Percentiles rank a stretch among this genome's conserved stretches.
Conservation (phyloP, 1,140 invertebrate genomes). For the Trialeurodes vaporariorum region DNA sequence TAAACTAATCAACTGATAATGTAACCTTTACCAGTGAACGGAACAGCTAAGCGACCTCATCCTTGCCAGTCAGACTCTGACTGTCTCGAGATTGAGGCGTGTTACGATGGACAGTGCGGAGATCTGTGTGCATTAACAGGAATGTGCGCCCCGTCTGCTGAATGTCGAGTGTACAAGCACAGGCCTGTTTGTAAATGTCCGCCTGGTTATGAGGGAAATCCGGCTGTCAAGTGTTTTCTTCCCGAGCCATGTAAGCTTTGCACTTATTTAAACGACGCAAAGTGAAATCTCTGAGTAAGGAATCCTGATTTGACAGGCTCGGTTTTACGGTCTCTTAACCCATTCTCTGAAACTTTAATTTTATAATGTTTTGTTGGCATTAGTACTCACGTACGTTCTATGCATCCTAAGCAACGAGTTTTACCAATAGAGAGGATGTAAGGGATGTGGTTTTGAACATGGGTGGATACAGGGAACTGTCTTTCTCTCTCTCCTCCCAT, state of each 20-base stretch:
- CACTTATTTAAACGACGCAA: conserved; percentile 5
- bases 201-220: conserved; percentile 59
- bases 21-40: conserved; percentile 40
- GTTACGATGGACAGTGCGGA: conserved; percentile 57
- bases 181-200: conserved; percentile 64
- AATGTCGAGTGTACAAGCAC: conserved; percentile 58
- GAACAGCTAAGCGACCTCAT: conserved; percentile 48
- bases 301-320: too few species aligned
- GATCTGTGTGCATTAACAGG: conserved; percentile 60
- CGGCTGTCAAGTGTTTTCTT: conserved; percentile 56
- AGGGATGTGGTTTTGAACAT: too few species aligned
- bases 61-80: conserved; percentile 59
- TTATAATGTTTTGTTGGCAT: too few species aligned
- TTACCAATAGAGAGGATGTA: too few species aligned
- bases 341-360: too few species aligned
- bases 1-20: neutral
- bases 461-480: too few species aligned
- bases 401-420: too few species aligned
- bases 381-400: too few species aligned
- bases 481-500: too few species aligned
- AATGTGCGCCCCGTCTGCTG: conserved; percentile 52
- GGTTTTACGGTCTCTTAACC: too few species aligned
- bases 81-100: conserved; percentile 59
- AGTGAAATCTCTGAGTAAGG: too few species aligned
- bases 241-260: conserved; percentile 52